Evolutionary conservation across 2,113 vertebrate species (phyloP).

Genomic region (Serilophus lunatus): DNA sequence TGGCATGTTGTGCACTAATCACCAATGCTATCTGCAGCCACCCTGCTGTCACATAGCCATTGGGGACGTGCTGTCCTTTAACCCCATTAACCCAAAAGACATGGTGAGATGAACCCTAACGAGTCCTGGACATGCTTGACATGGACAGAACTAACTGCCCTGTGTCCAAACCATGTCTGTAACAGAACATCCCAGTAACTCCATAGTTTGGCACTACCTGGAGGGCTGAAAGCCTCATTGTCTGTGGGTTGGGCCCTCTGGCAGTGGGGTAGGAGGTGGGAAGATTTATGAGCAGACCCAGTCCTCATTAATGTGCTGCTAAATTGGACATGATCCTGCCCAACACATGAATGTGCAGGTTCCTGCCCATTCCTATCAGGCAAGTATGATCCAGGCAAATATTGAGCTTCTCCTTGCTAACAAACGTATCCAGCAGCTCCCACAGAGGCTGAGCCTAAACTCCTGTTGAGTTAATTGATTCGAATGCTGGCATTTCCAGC

Average conservation of each 20-base stretch:
- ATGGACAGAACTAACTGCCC: constrained; percentile 33
- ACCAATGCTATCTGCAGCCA: constrained; percentile 46
- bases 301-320: neutral
- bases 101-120: constrained; percentile 15
- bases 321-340: neutral
- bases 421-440: neutral
- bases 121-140: constrained; percentile 1
- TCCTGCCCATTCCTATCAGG: neutral
- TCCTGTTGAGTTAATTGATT: neutral
- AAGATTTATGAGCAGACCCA: neutral
- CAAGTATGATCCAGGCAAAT: neutral
- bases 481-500: neutral
- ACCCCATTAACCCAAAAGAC: constrained; percentile 25
- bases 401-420: neutral
- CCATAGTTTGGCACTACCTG: neutral
- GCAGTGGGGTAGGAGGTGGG: neutral
- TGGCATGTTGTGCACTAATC: constrained; percentile 49
- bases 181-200: neutral
- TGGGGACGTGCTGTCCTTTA: constrained; percentile 57
- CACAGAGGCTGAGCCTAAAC: neutral
- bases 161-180: neutral
- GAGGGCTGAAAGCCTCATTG: neutral
- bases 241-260: neutral
- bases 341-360: neutral
- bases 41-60: constrained; percentile 5